Evolutionary conservation across 2,797 vertebrate genomes (phyloP), one percentile per base, ranked within the genome.

Genomic region (Hydrolagus colliei): DNA sequence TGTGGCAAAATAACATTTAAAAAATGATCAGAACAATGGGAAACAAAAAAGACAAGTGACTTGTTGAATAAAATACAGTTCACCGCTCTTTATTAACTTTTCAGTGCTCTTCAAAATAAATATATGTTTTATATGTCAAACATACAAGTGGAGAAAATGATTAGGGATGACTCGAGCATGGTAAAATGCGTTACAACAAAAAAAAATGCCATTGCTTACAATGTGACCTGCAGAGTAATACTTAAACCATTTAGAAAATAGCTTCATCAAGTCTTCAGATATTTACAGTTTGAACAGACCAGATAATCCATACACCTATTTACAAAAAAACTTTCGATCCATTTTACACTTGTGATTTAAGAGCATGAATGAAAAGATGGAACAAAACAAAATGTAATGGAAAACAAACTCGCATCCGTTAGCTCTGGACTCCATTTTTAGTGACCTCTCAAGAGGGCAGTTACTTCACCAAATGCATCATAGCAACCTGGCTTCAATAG

Each of bases 41-140:
- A 76, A 67, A 35, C 59, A 85, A 82, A 72, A 92, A 89, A 88
- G 87, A 93, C 93, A 73, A 73, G 72, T 73, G 85, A 71, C 65
- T 4, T 84, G 65, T 41, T 84, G 16, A 12, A 20, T 52, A 91
- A 92, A 93, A 94, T 95, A 89, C 95, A 92, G 93, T 95, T 94
- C 92, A 92, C 90, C 94, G 92, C 89, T 94, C 95, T 95, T 97
- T 95, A 96, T 96, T 96, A 93, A 87, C 93, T 92, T 84, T 93
- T 96, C 93, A 96, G 95, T 96, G 96, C 92, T 91, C 92, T 92
- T 94, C 92, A 94, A 97, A 97, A 97, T 97, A 98, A 97, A 97
- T 94, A 52, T 52, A 96, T 92, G 95, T 92, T 93, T 92, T 94
- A 88, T 89, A 88, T 92, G 94, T 92, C 89, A 91, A 94, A 93